Percentiles rank a stretch among this genome's conserved stretches.
These are phyloP conservation scores for Mirounga angustirostris DNA, from an alignment of 2,113 vertebrate species.

Conservation along the genomic window DNA sequence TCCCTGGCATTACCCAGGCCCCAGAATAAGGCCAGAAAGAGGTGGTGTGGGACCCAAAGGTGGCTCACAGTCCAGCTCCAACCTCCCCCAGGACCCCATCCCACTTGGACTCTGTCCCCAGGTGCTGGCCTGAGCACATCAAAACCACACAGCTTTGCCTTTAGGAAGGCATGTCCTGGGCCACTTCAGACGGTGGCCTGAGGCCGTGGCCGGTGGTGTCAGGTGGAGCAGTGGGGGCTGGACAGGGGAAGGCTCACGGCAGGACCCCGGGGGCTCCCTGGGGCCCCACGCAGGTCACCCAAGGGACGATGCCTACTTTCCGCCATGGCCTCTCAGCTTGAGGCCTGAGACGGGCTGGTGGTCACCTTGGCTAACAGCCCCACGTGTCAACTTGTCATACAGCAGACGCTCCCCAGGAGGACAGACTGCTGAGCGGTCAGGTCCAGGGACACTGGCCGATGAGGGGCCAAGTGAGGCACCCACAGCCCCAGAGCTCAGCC, in stretches of 20 bases:
- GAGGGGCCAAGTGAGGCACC: too few relatives aligned
- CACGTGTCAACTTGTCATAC: accelerated
- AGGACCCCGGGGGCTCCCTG: neutral
- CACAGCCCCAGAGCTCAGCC: neutral
- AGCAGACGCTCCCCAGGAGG: neutral
- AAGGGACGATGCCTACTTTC: accelerated
- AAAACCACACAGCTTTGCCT: neutral
- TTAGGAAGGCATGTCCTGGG: accelerated
- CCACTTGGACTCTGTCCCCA: accelerated
- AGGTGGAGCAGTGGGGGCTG: accelerated
- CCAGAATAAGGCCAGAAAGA: neutral
- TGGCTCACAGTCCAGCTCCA: neutral
- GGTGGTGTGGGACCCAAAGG: accelerated
- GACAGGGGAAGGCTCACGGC: accelerated
- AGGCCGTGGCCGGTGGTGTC: accelerated
- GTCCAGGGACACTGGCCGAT: accelerated
- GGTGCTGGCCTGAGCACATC: accelerated
- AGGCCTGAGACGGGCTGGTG: neutral
- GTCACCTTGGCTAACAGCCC: neutral
- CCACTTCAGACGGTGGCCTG: accelerated
- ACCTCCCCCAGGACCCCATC: accelerated
- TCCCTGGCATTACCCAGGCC: accelerated
- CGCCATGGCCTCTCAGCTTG: accelerated
- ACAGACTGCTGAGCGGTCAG: accelerated
- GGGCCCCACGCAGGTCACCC: neutral